These are phyloP conservation scores for Eustalomyia histrio DNA, from an alignment of 2,888 invertebrate species.

Conservation along the genomic window DNA sequence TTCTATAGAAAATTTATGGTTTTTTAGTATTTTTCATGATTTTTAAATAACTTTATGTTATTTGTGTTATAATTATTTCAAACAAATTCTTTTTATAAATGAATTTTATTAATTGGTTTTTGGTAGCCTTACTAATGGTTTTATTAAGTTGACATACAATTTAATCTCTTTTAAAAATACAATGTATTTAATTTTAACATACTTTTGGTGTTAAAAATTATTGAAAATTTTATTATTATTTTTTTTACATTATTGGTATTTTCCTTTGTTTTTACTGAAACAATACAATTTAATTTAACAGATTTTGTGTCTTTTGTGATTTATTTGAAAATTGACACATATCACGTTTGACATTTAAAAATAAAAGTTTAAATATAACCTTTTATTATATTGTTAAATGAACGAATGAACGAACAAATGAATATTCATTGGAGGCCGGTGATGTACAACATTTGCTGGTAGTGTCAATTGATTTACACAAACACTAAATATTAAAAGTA, in stretches of 20 bases:
- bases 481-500: background rate
- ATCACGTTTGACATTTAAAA: conserved; percentile 42
- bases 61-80: background rate
- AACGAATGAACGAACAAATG: background rate
- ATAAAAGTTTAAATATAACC: conserved; percentile 17
- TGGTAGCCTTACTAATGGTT: conserved; percentile 32
- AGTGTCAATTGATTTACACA: background rate
- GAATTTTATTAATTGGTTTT: background rate
- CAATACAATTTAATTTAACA: conserved; percentile 29
- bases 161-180: conserved; percentile 4
- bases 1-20: background rate
- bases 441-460: background rate
- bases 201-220: background rate
- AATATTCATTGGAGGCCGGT: background rate
- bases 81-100: background rate
- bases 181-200: conserved; percentile 2
- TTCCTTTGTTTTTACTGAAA: conserved; percentile 6
- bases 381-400: conserved; percentile 31
- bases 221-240: background rate
- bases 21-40: background rate
- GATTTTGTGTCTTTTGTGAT: conserved; percentile 19
- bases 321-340: conserved; percentile 28
- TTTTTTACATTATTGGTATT: conserved; percentile 9
- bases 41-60: background rate
- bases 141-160: background rate